Evolutionary conservation across 2,113 vertebrate genomes (phyloP).

Genomic region (Dermatemys mawii): DNA sequence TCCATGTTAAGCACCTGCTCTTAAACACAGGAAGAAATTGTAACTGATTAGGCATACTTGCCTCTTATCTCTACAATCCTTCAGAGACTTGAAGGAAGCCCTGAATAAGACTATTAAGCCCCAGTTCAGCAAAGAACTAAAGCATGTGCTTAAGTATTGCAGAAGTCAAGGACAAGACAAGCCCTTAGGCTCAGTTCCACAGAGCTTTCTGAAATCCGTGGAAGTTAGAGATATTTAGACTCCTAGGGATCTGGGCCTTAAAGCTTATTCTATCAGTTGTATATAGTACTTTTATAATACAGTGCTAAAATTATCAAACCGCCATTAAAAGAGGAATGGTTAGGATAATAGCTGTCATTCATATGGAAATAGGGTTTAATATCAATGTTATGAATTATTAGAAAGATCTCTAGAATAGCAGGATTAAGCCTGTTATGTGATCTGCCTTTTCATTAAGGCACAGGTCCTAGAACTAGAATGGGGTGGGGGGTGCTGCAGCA

Average conservation of each 20-base stretch:
- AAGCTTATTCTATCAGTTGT: neutral
- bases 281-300: neutral
- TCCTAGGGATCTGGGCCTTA: neutral
- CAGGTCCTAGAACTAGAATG: too few species aligned
- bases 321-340: neutral
- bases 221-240: neutral
- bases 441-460: neutral
- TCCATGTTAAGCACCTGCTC: constrained; percentile 7
- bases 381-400: neutral
- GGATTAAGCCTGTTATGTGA: neutral
- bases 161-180: neutral
- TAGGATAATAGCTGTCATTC: neutral
- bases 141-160: neutral
- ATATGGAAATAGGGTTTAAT: neutral
- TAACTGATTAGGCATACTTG: neutral
- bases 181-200: neutral
- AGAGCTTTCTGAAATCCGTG: neutral
- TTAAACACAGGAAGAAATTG: neutral
- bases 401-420: neutral
- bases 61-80: neutral
- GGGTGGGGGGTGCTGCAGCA: too few species aligned
- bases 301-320: neutral
- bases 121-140: neutral
- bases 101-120: neutral
- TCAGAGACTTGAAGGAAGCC: neutral